Evolutionary conservation across 1,140 invertebrate species (phyloP), one percentile per base, ranked within the genome.

Genomic region (Ephestia elutella): DNA sequence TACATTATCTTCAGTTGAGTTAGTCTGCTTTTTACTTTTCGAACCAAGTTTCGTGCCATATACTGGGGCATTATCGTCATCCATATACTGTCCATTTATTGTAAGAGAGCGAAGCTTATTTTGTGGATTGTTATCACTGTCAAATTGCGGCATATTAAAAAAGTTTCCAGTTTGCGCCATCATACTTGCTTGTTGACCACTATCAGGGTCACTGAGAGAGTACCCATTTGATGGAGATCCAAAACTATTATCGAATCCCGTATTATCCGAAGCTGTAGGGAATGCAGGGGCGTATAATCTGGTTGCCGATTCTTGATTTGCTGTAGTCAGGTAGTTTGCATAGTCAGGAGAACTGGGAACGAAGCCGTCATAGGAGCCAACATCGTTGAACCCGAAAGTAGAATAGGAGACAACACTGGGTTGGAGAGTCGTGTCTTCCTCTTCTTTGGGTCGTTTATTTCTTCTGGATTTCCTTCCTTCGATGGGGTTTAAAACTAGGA

Each of bases 341-440:
- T 81, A 86, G 32, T 87, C 83, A 15, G 85, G 79, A 0, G 83
- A 86, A 55, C 69, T 86, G 11, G 83, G 85, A 1, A 87, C 70
- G 32, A 85, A 87, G 18, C 82, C 82, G 58, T 85, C 76, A 49
- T 78, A 83, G 7, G 75, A 60, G 49, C 74, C 78, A 10, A 86
- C 83, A 62, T 88, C 83, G 49, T 86, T 86, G 57, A 86, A 84
- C 30, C 83, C 83, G 28, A 86, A 88, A 19, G 76, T 80, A 1
- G 85, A 86, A 63, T 86, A 86, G 1, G 82, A 77, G 5, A 86
- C 74, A 0, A 87, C 82, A 69, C 68, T 83, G 0, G 85, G 82
- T 35, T 85, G 77, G 1, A 76, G 75, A 10, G 70, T 78, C 5
- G 74, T 72, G 44, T 79, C 74, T 35, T 77, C 71, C 21, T 73